phyloP scores from a whole-genome alignment of 2,888 invertebrate species.

The Athalia circularis region DNA sequence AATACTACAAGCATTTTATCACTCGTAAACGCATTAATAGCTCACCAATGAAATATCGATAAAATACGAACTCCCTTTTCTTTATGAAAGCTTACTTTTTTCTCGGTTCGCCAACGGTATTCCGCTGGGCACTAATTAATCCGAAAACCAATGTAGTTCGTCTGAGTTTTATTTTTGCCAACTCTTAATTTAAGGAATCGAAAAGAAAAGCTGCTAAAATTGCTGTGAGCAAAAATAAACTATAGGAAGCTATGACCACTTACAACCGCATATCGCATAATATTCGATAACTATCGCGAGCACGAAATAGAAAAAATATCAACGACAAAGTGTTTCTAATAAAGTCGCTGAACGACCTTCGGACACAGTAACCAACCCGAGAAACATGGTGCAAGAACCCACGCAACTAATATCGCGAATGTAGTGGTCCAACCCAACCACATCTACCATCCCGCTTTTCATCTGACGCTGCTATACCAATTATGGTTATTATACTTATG shows the following conservation, averaged over 20 bases:
- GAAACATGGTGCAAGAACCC: neutral
- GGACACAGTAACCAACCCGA: neutral
- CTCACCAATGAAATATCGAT: constrained; percentile 34
- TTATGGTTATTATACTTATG: constrained; percentile 12
- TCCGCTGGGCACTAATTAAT: constrained; percentile 5
- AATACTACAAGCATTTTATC: constrained; percentile 40
- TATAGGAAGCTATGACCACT: no score
- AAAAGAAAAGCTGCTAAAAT: no score
- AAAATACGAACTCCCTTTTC: constrained; percentile 26
- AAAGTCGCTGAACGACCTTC: neutral
- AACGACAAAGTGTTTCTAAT: neutral
- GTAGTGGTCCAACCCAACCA: neutral
- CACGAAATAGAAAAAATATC: neutral
- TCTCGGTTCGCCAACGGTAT: neutral
- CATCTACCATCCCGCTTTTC: neutral
- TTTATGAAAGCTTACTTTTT: constrained; percentile 28
- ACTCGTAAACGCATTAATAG: constrained; percentile 43
- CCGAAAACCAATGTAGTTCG: neutral
- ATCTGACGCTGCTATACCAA: neutral
- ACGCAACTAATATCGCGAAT: neutral
- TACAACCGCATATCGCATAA: no score
- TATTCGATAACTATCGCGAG: neutral
- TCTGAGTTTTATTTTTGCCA: neutral
- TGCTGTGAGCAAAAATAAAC: no score
- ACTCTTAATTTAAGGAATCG: no score